Conservation (phyloP, 2,113 vertebrate species). For the Leptodactylus fuscus region DNA sequence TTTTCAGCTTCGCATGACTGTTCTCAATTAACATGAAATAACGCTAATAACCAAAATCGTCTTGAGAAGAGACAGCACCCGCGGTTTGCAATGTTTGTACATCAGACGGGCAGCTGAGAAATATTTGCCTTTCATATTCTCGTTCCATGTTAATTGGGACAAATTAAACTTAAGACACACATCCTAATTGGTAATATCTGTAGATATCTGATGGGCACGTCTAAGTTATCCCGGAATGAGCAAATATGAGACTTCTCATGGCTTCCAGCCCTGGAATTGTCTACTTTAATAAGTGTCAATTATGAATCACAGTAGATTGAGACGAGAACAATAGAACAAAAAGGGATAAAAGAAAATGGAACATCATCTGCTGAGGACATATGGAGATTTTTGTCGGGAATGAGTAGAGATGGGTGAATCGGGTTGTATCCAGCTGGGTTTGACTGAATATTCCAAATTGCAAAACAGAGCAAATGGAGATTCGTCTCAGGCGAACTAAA, state of each 20-base stretch:
- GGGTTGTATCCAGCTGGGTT: no score
- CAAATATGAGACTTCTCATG: constrained; percentile 7
- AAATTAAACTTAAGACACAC: constrained; percentile 38
- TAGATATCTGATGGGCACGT: constrained; percentile 27
- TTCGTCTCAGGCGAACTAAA: no score
- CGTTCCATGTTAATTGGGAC: constrained; percentile 23
- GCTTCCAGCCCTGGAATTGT: constrained; percentile 20
- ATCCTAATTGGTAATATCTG: constrained; percentile 38
- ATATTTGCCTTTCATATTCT: constrained; percentile 28
- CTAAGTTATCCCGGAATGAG: not conserved
- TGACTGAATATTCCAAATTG: no score
- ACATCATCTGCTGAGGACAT: constrained; percentile 15
- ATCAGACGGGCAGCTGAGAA: constrained; percentile 23
- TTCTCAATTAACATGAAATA: constrained; percentile 46
- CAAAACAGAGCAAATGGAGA: no score
- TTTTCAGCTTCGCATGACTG: constrained; percentile 2
- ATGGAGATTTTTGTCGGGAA: not conserved
- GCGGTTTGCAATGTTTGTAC: constrained; percentile 23
- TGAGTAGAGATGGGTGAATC: no score
- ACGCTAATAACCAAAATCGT: constrained; percentile 39
- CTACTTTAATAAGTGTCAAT: not conserved
- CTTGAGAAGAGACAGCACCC: not conserved
- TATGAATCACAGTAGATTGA: not conserved
- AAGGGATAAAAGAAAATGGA: not conserved
- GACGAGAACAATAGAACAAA: not conserved